Evolutionary conservation across 2,888 invertebrate species (phyloP).

Genomic region (Amphimallon solstitiale): DNA sequence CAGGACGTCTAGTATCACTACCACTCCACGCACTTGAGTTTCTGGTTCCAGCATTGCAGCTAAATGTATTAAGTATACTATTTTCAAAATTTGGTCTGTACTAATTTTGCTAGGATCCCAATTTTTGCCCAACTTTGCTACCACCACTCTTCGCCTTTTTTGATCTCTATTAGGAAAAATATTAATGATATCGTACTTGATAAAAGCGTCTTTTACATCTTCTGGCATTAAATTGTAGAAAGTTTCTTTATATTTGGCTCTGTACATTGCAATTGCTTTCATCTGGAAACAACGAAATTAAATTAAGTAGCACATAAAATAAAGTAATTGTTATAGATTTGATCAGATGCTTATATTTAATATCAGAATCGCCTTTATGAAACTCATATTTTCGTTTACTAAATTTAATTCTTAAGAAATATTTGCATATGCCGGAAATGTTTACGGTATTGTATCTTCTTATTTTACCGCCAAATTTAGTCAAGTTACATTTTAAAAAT

Average conservation of each 20-base stretch:
- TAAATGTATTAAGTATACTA: constrained; percentile 83
- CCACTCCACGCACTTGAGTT: constrained; percentile 82
- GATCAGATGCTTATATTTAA: too few relatives aligned
- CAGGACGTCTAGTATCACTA: constrained; percentile 86
- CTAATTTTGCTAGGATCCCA: constrained; percentile 82
- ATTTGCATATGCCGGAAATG: too few relatives aligned
- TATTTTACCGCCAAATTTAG: too few relatives aligned
- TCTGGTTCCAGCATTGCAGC: constrained; percentile 80
- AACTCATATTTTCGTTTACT: too few relatives aligned
- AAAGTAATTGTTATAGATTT: too few relatives aligned
- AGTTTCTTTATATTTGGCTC: constrained; percentile 73
- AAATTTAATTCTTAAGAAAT: too few relatives aligned
- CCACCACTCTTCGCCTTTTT: constrained; percentile 77
- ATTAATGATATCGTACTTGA: constrained; percentile 80
- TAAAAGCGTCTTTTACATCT: constrained; percentile 74
- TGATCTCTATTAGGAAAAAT: constrained; percentile 81
- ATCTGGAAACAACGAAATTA: constrained; percentile 67
- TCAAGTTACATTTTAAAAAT: too few relatives aligned
- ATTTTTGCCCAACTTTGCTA: constrained; percentile 76
- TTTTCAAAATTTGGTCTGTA: constrained; percentile 79
- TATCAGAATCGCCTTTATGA: too few relatives aligned
- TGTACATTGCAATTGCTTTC: constrained; percentile 81
- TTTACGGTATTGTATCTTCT: too few relatives aligned
- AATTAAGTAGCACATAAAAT: neutral
- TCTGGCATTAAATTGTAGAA: constrained; percentile 74